These are phyloP conservation scores for Lycorma delicatula DNA, from an alignment of 1,140 invertebrate species.

Conservation along the genomic window DNA sequence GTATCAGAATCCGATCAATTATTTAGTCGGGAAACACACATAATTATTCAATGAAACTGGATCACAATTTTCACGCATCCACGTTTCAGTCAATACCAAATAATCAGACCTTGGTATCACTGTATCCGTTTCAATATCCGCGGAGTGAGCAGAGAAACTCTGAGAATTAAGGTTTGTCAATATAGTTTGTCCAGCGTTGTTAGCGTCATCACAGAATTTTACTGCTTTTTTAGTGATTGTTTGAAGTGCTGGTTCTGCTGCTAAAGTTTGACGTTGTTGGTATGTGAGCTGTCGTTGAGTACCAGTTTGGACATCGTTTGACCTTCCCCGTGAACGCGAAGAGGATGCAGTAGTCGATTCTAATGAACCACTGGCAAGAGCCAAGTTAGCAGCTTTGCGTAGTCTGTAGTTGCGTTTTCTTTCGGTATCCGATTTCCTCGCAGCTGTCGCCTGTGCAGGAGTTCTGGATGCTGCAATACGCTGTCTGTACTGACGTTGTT, in stretches of 20 bases:
- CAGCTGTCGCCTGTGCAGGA: too few relatives aligned
- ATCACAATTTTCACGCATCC: slow-evolving; percentile 17
- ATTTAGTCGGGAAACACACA: slow-evolving; percentile 8
- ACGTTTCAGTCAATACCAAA: slow-evolving; percentile 15
- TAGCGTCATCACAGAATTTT: slow-evolving; percentile 7
- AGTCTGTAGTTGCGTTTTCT: too few relatives aligned
- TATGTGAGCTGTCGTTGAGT: too few relatives aligned
- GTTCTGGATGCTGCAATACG: too few relatives aligned
- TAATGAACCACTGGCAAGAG: too few relatives aligned
- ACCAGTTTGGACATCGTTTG: too few relatives aligned
- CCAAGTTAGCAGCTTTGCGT: too few relatives aligned
- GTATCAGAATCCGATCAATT: slow-evolving; percentile 13
- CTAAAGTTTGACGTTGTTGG: too few relatives aligned
- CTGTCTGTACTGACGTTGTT: too few relatives aligned
- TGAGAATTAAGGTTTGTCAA: slow-evolving; percentile 19
- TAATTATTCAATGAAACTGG: slow-evolving; percentile 7
- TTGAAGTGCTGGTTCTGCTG: slow-evolving; percentile 1
- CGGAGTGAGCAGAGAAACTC: slow-evolving; percentile 16
- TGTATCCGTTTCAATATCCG: slow-evolving; percentile 11
- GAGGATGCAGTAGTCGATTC: too few relatives aligned
- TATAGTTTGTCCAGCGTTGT: slow-evolving; percentile 6
- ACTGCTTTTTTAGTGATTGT: not conserved
- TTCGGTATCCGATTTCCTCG: too few relatives aligned
- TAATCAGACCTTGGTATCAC: slow-evolving; percentile 15
- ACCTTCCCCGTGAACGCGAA: too few relatives aligned